A percentile compares a stretch with the other conserved stretches of the same genome.
Conservation (phyloP, 2,888 invertebrate genomes). For the Mechanitis messenoides region DNA sequence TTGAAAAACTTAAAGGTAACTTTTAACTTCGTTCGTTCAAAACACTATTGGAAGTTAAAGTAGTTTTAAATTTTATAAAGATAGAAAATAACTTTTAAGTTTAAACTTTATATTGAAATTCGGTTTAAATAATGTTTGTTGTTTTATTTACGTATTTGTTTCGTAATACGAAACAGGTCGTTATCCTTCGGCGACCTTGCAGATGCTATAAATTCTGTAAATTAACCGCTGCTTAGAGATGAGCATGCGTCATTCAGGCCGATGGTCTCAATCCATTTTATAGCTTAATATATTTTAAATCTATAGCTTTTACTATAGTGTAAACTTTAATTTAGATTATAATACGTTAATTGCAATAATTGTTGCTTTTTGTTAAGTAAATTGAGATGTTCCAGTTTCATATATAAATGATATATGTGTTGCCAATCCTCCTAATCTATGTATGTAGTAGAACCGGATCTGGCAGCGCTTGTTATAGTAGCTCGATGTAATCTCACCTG, state of each 20-base stretch:
- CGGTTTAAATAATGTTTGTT: neutral
- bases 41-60: neutral
- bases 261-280: slow-evolving; percentile 48
- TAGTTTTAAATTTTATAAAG: neutral
- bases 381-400: slow-evolving; percentile 10
- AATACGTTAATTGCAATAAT: too few species aligned
- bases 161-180: slow-evolving; percentile 58
- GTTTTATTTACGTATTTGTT: slow-evolving; percentile 29
- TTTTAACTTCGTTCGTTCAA: too few species aligned
- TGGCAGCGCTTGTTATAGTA: slow-evolving; percentile 41
- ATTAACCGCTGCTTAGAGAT: slow-evolving; percentile 62
- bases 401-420: slow-evolving; percentile 14
- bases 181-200: slow-evolving; percentile 71
- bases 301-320: too few species aligned
- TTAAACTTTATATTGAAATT: neutral
- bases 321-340: too few species aligned
- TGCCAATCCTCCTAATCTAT: slow-evolving; percentile 43
- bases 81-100: neutral
- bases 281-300: neutral
- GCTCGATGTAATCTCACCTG: slow-evolving; percentile 56
- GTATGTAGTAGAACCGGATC: slow-evolving; percentile 48
- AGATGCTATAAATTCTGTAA: slow-evolving; percentile 68
- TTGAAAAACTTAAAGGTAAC: neutral
- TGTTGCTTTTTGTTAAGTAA: neutral
- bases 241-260: slow-evolving; percentile 59